Evolutionary conservation across 1,140 invertebrate genomes (phyloP).

Genomic region (Lucilia cuprina): DNA sequence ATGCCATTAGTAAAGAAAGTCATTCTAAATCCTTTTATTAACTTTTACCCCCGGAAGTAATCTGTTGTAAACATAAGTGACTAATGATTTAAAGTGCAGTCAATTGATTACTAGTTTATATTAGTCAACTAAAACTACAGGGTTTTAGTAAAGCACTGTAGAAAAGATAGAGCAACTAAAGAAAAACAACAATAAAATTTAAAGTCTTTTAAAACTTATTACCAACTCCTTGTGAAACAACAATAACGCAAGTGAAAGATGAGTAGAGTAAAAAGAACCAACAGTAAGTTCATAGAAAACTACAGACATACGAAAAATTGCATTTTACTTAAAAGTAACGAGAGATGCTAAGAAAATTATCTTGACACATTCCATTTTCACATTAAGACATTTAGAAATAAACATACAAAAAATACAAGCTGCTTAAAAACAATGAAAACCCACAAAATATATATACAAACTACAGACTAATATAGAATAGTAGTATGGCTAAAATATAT

Average conservation of each 20-base stretch:
- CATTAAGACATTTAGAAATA: not conserved
- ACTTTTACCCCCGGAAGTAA: too few relatives aligned
- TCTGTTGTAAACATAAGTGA: too few relatives aligned
- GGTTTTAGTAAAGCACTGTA: too few relatives aligned
- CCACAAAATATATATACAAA: not conserved
- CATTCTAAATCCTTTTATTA: too few relatives aligned
- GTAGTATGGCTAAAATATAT: not conserved
- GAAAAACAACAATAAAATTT: not conserved
- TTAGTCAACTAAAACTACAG: too few relatives aligned
- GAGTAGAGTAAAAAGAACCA: not conserved
- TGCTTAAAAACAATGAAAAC: not conserved
- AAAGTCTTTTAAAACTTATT: constrained; percentile 13
- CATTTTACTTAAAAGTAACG: not conserved
- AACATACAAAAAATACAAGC: not conserved
- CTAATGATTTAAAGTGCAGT: too few relatives aligned
- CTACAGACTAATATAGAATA: too few relatives aligned
- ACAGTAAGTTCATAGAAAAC: not conserved
- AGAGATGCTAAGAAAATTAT: not conserved
- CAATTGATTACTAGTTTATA: too few relatives aligned
- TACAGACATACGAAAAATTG: not conserved
- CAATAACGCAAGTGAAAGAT: not conserved
- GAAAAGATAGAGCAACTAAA: not conserved
- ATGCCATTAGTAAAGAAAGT: too few relatives aligned
- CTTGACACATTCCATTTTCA: not conserved
- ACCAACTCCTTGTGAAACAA: not conserved